Evolutionary conservation across 1,140 invertebrate genomes (phyloP), one percentile per base, ranked within the genome.

Genomic region (Parasteatoda tepidariorum): DNA sequence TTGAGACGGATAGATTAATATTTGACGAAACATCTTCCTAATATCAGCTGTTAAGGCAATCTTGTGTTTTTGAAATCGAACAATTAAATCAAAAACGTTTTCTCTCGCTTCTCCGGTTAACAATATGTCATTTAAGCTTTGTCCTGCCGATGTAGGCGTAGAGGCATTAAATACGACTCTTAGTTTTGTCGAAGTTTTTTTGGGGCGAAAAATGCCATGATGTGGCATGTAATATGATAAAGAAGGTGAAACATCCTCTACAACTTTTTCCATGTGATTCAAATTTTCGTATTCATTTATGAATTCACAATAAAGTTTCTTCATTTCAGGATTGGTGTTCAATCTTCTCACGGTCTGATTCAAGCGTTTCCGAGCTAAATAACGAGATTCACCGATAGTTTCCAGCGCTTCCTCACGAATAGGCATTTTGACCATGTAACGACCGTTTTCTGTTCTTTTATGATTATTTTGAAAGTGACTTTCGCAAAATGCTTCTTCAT

Each of bases 111-210:
- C 87, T 33, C 55, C 57, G 84, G 85, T n/a, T 67, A 68, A n/a
- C n/a, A n/a, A n/a, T n/a, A n/a, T n/a, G n/a, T n/a, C n/a, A n/a
- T n/a, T n/a, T n/a, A n/a, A n/a, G 7, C 86, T 87, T 3, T 86
- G 28, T 55, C 85, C 85, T 6, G 75, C 84, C 24, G 41, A 70
- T 0, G 83, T 54, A 70, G 88, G 84, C 7, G 84, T 86, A 9
- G 88, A 88, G 0, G 87, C 88, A 85, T 90, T 88, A 73, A 88
- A 89, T 3, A 90, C 89, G 11, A 87, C 84, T 2, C 89, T 83
- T 0, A 88, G 55, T 83, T 89, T 88, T 1, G 88, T 88, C n/a
- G n/a, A n/a, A 2, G 88, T 87, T 9, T 62, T 57, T 13, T 0
- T 91, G 88, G 0, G 64, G 74, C 86, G 87, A 0, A 86, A 7